Base-by-base conservation (phyloP, 2,888 invertebrate genomes). In the Dichetophora obliterata region DNA sequence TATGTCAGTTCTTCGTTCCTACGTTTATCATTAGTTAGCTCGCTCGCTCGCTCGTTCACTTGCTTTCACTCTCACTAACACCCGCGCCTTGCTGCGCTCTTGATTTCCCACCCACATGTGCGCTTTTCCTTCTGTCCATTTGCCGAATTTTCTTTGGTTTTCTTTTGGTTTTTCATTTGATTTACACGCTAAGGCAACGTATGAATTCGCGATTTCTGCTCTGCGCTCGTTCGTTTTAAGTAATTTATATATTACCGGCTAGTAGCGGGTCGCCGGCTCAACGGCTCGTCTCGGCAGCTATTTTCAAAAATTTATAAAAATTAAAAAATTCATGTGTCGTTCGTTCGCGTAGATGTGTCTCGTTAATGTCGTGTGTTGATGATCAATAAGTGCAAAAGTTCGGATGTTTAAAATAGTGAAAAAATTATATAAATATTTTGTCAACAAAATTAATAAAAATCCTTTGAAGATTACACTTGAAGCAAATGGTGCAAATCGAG, bases 181-280 rank as follows among this genome's bases (percentile, higher is more conserved):
- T 70, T 77, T 77, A 71, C 65, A 65, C 52, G 22, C 37, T 57
- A 19, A 52, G 54, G 34, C 63, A 16, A n/a, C n/a, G n/a, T 63
- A 66, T 74, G 78, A 68, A 76, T 43, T 75, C 54, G 57, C 16
- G 37, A 34, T 68, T 66, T 50, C 19, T n/a, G 48, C 43, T 52
- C 50, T 50, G 63, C 73, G 59, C 61, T 63, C 68, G 43, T 19
- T 37, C 59, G 19, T 73, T 48, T 19, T 34, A 19, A 54, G 72
- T 31, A 75, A 59, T 69, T 74, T 63, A 8, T 43, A 57, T 50
- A 31, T 85, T 82, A 84, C 86, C 84, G 87, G 84, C 84, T 86
- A 87, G 86, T 87, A 85, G 85, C 84, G 83, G 82, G 83, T 85
- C 82, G 86, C 83, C 88, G 88, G 88, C 86, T 87, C 85, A 83